Percentiles rank a stretch among this genome's conserved stretches.
Conservation (phyloP, 2,797 vertebrate genomes). For the Enoplosus armatus region DNA sequence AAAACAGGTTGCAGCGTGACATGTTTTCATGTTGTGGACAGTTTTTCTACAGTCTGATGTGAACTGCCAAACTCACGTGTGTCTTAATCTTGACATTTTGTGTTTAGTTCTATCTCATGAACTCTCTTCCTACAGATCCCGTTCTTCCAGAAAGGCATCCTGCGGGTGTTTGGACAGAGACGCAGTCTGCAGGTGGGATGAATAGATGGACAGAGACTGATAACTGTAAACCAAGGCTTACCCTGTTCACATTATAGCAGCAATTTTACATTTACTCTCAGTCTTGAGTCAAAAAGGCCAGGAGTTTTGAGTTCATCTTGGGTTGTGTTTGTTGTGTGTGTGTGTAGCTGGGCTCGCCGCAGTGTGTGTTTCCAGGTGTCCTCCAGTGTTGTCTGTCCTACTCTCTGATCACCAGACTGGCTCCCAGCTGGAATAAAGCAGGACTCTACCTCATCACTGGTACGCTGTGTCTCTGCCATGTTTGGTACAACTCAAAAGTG, state of each 20-base stretch:
- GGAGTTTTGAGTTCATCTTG: neutral
- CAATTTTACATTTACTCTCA: neutral
- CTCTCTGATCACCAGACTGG: conserved; percentile 86
- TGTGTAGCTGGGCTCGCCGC: conserved; percentile 73
- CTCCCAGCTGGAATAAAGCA: conserved; percentile 92
- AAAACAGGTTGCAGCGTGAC: too few relatives aligned
- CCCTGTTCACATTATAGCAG: neutral
- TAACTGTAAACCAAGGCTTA: too few relatives aligned
- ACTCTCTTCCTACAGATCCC: conserved; percentile 78
- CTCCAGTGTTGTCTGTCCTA: conserved; percentile 91
- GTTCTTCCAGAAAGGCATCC: conserved; percentile 87
- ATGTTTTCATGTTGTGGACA: too few relatives aligned
- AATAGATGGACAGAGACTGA: neutral
- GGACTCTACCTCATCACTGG: conserved; percentile 90
- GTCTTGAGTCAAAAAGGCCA: neutral
- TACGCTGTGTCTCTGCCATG: conserved; percentile 59
- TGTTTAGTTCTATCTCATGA: neutral
- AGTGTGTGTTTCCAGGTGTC: conserved; percentile 82
- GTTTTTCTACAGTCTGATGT: too few relatives aligned
- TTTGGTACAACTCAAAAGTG: too few relatives aligned
- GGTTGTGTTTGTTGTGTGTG: conserved; percentile 36
- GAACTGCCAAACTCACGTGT: too few relatives aligned
- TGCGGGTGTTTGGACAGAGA: conserved; percentile 85
- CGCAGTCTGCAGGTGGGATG: conserved; percentile 86
- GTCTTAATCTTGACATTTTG: neutral